These are phyloP conservation scores for Epistrophe grossulariae DNA, from an alignment of 2,888 invertebrate genomes.

Conservation along the genomic window DNA sequence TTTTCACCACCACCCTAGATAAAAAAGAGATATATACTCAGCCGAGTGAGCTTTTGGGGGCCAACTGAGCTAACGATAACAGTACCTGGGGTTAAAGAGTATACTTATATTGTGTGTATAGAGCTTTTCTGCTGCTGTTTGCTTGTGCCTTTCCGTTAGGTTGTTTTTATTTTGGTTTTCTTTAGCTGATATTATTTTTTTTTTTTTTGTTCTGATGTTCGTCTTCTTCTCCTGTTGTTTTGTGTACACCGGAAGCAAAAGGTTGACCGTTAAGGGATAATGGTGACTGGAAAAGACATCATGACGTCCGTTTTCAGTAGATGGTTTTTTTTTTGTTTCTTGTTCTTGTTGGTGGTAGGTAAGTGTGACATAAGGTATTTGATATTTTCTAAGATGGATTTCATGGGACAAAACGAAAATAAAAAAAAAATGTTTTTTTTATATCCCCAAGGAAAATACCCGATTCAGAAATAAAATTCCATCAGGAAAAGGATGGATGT, in stretches of 20 bases:
- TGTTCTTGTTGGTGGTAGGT: background rate
- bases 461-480: conserved; percentile 32
- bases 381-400: background rate
- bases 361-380: background rate
- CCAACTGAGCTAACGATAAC: conserved; percentile 24
- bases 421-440: too few relatives aligned
- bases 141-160: conserved; percentile 1
- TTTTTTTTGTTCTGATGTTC: background rate
- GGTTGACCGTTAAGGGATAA: conserved; percentile 46
- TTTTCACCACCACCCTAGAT: conserved; percentile 67
- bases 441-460: conserved; percentile 29
- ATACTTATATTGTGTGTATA: background rate
- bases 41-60: conserved; percentile 49
- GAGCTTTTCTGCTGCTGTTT: conserved; percentile 45
- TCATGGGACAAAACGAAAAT: background rate
- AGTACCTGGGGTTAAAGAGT: conserved; percentile 45
- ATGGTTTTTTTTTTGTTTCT: background rate
- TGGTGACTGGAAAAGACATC: conserved; percentile 51
- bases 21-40: conserved; percentile 46
- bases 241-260: conserved; percentile 47
- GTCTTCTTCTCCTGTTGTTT: background rate
- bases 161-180: conserved; percentile 50
- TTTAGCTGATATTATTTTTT: background rate
- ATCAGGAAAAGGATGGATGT: background rate
- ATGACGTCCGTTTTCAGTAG: conserved; percentile 11